Conservation (phyloP, 1,140 invertebrate species). For the Drosophila pruinosa region DNA sequence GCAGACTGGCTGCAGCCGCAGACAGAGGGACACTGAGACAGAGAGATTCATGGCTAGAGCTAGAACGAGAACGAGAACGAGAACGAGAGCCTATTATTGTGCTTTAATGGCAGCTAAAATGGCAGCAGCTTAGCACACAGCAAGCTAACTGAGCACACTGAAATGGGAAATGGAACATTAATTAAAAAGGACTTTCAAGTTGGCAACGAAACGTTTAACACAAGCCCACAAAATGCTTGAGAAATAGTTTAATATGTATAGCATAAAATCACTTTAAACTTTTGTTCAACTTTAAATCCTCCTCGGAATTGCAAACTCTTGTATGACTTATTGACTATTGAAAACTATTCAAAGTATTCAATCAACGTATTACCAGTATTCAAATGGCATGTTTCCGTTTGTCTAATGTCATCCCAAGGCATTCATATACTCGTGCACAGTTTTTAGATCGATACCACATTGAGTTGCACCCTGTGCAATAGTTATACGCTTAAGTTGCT, state of each 20-base stretch:
- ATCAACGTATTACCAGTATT: conserved; percentile 49
- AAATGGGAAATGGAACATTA: conserved; percentile 43
- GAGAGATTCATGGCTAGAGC: neutral
- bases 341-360: conserved; percentile 48
- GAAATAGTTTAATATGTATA: no score
- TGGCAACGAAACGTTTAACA: conserved; percentile 22
- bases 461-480: conserved; percentile 13
- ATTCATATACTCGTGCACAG: neutral
- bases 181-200: conserved; percentile 61
- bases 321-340: neutral
- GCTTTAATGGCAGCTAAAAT: conserved; percentile 72
- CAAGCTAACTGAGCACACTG: conserved; percentile 21
- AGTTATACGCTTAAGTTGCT: conserved; percentile 21
- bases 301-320: neutral
- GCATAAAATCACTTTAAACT: neutral
- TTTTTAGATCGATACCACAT: conserved; percentile 23
- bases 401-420: conserved; percentile 2
- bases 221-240: neutral
- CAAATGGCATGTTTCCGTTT: conserved; percentile 47
- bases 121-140: conserved; percentile 51
- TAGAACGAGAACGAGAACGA: neutral
- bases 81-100: conserved; percentile 51
- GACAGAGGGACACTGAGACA: conserved; percentile 4
- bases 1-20: conserved; percentile 26
- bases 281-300: neutral